Base-by-base conservation (phyloP, 1,140 invertebrate genomes). In the Cataglyphis hispanica region DNA sequence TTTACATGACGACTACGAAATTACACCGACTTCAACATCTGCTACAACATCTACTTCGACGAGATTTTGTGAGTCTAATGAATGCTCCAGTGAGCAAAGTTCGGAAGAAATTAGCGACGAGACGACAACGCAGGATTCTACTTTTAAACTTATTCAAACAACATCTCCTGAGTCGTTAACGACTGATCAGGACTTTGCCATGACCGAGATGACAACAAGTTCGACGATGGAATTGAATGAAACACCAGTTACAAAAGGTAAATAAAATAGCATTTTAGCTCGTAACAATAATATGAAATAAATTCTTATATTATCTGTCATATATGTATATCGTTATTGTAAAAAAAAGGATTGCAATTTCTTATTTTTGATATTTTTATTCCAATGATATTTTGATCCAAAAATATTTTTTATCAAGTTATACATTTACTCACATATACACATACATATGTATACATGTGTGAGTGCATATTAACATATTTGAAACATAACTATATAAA, bases 231-330 rank as follows among this genome's bases (percentile, higher is more conserved):
- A 77, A 27, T 34, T 25, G 27, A 64, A 1, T 7, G 40, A 34
- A 58, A 60, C 53, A 19, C 25, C 37, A 27, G 8, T 58, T 19
- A 19, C 50, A n/a, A 72, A 60, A 72, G 66, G 66, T 81, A 70
- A 43, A 60, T 81, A 70, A 43, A 81, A 60, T 40, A 70, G 13
- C 19, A 8, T 81, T 27, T 80, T 40, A 37, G 16, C 0, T 43
- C 10, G 40, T 3, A 43, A n/a, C 43, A 31, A 46, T 43, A 63
- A 43, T 77, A 77, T n/a, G 1, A 56, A 1, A 34, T 22, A 34
- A 74, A 74, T 74, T n/a, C 2, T 74, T 8, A 7, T 40, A 43
- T n/a, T n/a, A n/a, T n/a, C n/a, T 10, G 40, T 74, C 25, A 19
- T 8, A 31, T 4, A 19, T 8, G n/a, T 4, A 50, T 8, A 58